These are phyloP conservation scores for Brachylomia viminalis DNA, from an alignment of 2,888 invertebrate genomes.

Conservation along the genomic window DNA sequence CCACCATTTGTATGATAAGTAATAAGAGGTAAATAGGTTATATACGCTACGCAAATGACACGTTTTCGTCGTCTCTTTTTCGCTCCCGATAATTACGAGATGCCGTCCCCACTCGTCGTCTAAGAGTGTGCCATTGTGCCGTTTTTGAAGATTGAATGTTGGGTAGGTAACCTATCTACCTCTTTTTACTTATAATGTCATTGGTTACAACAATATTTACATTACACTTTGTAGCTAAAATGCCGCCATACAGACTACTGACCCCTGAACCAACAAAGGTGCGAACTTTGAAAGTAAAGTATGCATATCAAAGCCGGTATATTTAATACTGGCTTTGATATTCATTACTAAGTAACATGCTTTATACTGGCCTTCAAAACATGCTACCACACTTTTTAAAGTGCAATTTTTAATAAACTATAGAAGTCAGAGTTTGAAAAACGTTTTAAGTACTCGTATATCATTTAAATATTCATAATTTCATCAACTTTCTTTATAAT, in stretches of 20 bases:
- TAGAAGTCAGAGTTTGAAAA: too few relatives aligned
- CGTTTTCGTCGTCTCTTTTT: too few relatives aligned
- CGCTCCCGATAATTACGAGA: too few relatives aligned
- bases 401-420: too few relatives aligned
- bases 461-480: too few relatives aligned
- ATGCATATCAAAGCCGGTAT: too few relatives aligned
- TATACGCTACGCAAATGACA: background rate
- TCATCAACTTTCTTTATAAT: too few relatives aligned
- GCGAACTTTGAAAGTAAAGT: conserved; percentile 10
- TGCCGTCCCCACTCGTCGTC: background rate
- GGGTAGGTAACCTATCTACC: background rate
- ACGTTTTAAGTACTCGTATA: too few relatives aligned
- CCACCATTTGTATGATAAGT: background rate
- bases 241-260: too few relatives aligned
- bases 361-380: too few relatives aligned
- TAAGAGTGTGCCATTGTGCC: background rate
- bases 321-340: conserved; percentile 1
- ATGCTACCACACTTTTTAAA: too few relatives aligned
- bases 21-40: background rate
- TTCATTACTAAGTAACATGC: conserved; percentile 13
- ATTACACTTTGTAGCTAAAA: background rate
- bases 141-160: background rate
- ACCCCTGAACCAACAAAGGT: conserved; percentile 11
- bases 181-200: background rate
- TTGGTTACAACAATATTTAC: background rate